Conservation (phyloP, 2,113 vertebrate genomes). For the Symphodus melops region DNA sequence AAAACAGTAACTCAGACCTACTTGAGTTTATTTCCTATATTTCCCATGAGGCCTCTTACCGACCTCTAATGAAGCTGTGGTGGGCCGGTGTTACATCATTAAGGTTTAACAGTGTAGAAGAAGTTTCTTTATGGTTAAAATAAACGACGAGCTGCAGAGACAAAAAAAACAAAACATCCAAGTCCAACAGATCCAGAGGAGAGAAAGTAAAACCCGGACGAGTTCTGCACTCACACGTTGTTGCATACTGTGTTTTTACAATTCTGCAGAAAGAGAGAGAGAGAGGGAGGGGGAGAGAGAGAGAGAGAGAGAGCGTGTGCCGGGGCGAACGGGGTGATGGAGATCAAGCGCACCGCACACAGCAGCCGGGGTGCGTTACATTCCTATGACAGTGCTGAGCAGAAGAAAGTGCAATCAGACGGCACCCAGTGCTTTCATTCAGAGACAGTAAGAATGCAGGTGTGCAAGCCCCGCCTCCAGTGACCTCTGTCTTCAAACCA, state of each 20-base stretch:
- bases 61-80: neutral
- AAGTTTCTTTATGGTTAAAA: neutral
- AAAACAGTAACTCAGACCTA: no score
- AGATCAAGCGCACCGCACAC: constrained; percentile 11
- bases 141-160: neutral
- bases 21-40: neutral
- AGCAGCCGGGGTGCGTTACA: constrained; percentile 46
- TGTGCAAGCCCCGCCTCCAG: constrained; percentile 14
- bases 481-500: constrained; percentile 36
- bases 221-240: neutral
- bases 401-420: constrained; percentile 37
- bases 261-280: constrained; percentile 9
- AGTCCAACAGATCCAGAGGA: neutral
- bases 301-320: neutral
- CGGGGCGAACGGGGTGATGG: neutral
- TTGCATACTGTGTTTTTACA: constrained; percentile 48
- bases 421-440: constrained; percentile 48
- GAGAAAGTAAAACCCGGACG: neutral
- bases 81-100: neutral
- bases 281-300: neutral
- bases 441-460: neutral
- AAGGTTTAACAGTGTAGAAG: neutral
- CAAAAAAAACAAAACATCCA: neutral
- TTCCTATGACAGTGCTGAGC: constrained; percentile 62
- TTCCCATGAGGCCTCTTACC: neutral